Base-by-base conservation (phyloP, 1,140 invertebrate genomes). In the Drosophila yakuba region DNA sequence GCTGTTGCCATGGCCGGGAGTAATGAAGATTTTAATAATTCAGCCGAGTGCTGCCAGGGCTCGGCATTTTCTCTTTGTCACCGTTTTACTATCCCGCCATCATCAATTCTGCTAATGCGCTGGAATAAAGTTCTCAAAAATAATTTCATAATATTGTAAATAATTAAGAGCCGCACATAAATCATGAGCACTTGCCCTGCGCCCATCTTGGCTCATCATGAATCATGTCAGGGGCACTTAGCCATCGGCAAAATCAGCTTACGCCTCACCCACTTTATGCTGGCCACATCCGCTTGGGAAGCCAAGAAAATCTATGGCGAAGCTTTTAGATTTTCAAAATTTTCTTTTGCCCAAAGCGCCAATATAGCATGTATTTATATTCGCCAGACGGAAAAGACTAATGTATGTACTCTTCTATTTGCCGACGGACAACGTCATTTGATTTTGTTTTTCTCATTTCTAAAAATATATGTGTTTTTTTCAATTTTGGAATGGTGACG, bases 211-310 rank as follows among this genome's bases (percentile, higher is more conserved):
- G 38, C 66, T 48, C 43, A 44, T 57, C 60, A 45, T 73, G 78
- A 86, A 79, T 88, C 80, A 86, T 90, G 84, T 89, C 84, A 89
- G 85, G 85, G 85, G 80, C 84, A 89, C 80, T 86, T 79, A 56
- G 66, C 45, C 67, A 76, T 54, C 54, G 69, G 71, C 52, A 52
- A 62, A 62, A 74, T 73, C 71, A 73, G 50, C 68, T 62, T 41
- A 41, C 17, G 64, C 36, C 64, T 45, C 47, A 38, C 52, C 45
- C 69, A 71, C 67, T 73, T 60, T 73, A 58, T 55, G 59, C 28
- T 71, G 71, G 36, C 56, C 66, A 68, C 59, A 59, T 76, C 72
- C 63, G 71, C 51, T 55, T 66, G 48, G 43, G 64, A 32, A 57
- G 67, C 51, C 68, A 32, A 72, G 51, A 71, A 58, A 58, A 71